Evolutionary conservation across 1,140 invertebrate genomes (phyloP), one percentile per base, ranked within the genome.

Genomic region (Papilio polytes): DNA sequence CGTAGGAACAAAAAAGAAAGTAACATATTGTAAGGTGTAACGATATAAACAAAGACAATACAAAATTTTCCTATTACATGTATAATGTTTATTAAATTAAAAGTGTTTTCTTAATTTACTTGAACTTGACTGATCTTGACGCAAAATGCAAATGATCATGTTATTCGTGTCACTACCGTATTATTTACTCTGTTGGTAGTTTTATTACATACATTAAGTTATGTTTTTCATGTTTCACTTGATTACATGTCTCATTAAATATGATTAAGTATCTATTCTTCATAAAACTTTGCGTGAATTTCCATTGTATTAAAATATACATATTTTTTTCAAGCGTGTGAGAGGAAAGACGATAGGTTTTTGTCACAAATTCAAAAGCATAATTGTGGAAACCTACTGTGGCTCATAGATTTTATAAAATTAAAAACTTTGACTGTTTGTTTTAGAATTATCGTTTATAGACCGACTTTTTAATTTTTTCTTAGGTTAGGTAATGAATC

Each of bases 401-500:
- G 6, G 7, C 36, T 8, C 8, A 6, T 41, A 41, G 36, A 41
- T 41, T 41, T 36, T 8, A 41, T 41, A 41, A 6, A 41, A 41
- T 41, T 8, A 41, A 41, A 41, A 8, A 41, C 6, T 3, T 41
- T 7, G 6, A 41, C 6, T 41, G 36, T 63, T 2, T 51, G 13
- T 22, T 76, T 26, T 18, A n/a, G 13, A 74, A 80, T 79, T 80
- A 51, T 20, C 8, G 80, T 80, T 79, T 4, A 36, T 36, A 36
- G 36, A 36, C 36, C 36, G 36, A 36, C 2, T 36, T 36, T 36
- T 0, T 76, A n/a, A 26, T 74, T 72, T 85, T n/a, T 90, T 91
- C 74, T 18, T 86, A 94, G 93, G 78, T 81, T 94, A 85, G 93
- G 93, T 36, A 87, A 80, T 59, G 93, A 94, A 80, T 86, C 87